A percentile compares a stretch with the other conserved stretches of the same genome.
These are phyloP conservation scores for Cavia aperea DNA, from an alignment of 2,113 vertebrate species.

Conservation along the genomic window DNA sequence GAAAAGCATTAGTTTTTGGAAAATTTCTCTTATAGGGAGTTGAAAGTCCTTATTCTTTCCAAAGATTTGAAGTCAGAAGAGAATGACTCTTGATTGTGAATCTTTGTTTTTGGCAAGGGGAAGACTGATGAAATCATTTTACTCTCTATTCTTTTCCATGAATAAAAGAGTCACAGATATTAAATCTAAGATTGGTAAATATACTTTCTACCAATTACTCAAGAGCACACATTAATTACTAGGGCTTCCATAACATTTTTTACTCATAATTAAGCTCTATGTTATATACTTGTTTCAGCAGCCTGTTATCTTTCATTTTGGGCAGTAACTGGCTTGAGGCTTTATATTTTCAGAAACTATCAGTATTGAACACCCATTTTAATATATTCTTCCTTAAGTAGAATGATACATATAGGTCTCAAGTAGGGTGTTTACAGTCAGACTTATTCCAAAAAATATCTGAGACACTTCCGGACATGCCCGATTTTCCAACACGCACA, in stretches of 20 bases:
- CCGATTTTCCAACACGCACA: background rate
- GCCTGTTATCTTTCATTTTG: constrained; percentile 17
- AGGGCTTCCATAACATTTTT: background rate
- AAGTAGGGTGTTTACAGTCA: background rate
- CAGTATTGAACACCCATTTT: background rate
- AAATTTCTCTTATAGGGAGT: constrained; percentile 45
- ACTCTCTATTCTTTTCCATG: background rate
- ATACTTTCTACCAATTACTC: constrained; percentile 6
- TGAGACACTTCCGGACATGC: background rate
- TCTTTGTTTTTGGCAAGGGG: constrained; percentile 4
- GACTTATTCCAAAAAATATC: constrained; percentile 21
- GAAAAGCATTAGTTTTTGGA: constrained; percentile 49
- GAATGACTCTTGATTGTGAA: background rate
- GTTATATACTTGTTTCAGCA: background rate
- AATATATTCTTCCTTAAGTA: background rate
- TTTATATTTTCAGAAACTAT: constrained; percentile 31
- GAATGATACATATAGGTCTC: background rate
- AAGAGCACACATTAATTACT: background rate
- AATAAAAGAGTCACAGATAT: constrained; percentile 29
- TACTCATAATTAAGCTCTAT: background rate
- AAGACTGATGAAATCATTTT: constrained; percentile 23
- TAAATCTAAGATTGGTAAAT: constrained; percentile 33
- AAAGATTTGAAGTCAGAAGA: constrained; percentile 7
- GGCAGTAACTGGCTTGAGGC: background rate
- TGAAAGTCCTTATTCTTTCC: constrained; percentile 15